These are phyloP conservation scores for Serinus canaria DNA, from an alignment of 2,113 vertebrate species.

Conservation along the genomic window DNA sequence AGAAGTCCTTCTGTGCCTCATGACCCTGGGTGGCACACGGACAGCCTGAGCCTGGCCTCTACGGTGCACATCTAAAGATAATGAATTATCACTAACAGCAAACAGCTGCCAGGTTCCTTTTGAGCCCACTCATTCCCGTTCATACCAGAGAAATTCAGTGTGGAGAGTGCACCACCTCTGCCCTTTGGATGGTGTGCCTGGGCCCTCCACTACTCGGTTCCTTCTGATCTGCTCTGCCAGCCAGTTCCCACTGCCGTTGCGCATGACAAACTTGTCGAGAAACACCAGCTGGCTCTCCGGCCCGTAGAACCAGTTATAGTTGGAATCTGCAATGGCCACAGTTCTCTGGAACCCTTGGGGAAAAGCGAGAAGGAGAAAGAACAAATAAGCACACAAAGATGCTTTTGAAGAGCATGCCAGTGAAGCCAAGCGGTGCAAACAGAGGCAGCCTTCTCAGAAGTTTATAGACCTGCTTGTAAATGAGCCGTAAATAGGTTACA, in stretches of 20 bases:
- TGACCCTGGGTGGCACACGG: not conserved
- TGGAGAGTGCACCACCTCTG: slow-evolving; percentile 98
- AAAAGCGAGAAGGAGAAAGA: slow-evolving; percentile 25
- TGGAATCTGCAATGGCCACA: slow-evolving; percentile 96
- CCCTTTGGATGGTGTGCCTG: slow-evolving; percentile 88
- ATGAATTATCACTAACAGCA: not conserved
- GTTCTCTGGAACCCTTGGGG: slow-evolving; percentile 91
- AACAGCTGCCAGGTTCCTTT: not conserved
- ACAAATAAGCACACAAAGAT: slow-evolving; percentile 8
- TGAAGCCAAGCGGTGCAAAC: not conserved
- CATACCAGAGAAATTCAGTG: slow-evolving; percentile 98
- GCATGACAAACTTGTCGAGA: slow-evolving; percentile 92
- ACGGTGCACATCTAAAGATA: not conserved
- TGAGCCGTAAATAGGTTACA: not conserved
- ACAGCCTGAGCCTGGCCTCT: not conserved
- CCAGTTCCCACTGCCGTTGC: slow-evolving; percentile 98
- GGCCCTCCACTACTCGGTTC: slow-evolving; percentile 88
- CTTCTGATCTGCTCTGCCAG: slow-evolving; percentile 89
- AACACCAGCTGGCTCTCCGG: slow-evolving; percentile 98
- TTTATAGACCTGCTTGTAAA: not conserved
- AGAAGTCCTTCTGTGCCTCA: not conserved
- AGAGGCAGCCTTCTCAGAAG: not conserved
- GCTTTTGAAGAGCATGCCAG: not conserved
- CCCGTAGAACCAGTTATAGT: slow-evolving; percentile 99
- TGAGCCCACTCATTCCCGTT: not conserved